These are phyloP conservation scores for Archegozetes longisetosus DNA, from an alignment of 1,140 invertebrate genomes.

Conservation along the genomic window DNA sequence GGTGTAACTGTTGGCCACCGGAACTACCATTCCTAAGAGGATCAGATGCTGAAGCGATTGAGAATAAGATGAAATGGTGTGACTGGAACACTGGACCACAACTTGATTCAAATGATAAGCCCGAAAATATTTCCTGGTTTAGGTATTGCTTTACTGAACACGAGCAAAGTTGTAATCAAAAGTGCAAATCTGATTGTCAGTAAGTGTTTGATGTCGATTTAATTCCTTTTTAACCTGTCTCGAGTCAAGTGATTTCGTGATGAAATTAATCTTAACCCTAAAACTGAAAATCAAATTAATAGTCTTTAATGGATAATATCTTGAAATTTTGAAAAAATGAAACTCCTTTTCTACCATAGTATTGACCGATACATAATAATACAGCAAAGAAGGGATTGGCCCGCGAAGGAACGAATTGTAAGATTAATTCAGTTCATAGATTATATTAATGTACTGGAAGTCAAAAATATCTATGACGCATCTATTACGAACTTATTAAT, in stretches of 20 bases:
- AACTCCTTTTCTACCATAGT: neutral
- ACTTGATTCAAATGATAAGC: neutral
- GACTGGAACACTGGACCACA: conserved; percentile 1
- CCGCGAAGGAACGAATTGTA: conserved; percentile 11
- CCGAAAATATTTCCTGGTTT: conserved; percentile 5
- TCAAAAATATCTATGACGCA: neutral
- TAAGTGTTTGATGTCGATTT: conserved; percentile 10
- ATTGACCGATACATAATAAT: conserved; percentile 1
- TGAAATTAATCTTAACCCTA: too few species aligned
- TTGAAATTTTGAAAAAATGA: neutral
- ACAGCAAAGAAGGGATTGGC: conserved; percentile 4
- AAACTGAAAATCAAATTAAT: too few species aligned
- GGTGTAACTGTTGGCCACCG: conserved; percentile 18
- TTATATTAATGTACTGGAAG: too few species aligned
- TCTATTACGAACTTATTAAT: neutral
- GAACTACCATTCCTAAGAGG: conserved; percentile 14
- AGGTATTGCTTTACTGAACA: conserved; percentile 3
- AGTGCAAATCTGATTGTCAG: conserved; percentile 10
- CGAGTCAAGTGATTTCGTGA: too few species aligned
- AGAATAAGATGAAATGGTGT: conserved; percentile 10
- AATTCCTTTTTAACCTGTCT: too few species aligned
- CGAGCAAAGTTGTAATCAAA: conserved; percentile 1
- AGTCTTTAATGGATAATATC: neutral
- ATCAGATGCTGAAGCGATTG: neutral
- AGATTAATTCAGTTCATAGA: too few species aligned